Evolutionary conservation across 2,797 vertebrate species (phyloP).

Genomic region (Acipenser ruthenus): DNA sequence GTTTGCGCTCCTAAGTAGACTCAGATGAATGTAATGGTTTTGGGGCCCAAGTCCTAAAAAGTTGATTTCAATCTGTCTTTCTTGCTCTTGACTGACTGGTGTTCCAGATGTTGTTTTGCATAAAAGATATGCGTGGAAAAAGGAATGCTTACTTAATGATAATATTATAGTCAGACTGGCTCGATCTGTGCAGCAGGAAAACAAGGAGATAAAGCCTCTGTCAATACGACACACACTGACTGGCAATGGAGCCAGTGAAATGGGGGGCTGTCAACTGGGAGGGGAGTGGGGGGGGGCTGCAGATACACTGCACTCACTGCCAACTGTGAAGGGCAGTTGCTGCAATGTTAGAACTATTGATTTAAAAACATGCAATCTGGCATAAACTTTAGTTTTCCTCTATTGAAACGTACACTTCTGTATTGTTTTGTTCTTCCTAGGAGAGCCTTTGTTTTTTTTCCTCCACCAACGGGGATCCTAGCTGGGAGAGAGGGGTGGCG

Average conservation of each 20-base stretch:
- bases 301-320: constrained; percentile 21
- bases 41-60: neutral
- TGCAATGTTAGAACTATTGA: constrained; percentile 23
- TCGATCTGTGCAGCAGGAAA: constrained; percentile 50
- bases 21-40: neutral
- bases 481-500: too few relatives aligned
- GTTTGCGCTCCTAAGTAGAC: too few relatives aligned
- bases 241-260: constrained; percentile 40
- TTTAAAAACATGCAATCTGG: constrained; percentile 15
- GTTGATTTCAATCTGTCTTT: neutral
- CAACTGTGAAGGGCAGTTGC: constrained; percentile 36
- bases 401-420: too few relatives aligned
- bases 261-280: constrained; percentile 25
- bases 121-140: constrained; percentile 33
- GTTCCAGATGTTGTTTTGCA: constrained; percentile 64
- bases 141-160: constrained; percentile 47
- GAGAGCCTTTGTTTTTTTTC: too few relatives aligned
- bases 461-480: too few relatives aligned
- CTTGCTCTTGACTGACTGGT: constrained; percentile 27
- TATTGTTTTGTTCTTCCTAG: too few relatives aligned
- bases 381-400: too few relatives aligned
- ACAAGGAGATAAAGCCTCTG: constrained; percentile 48
- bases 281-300: constrained; percentile 19
- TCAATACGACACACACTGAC: constrained; percentile 31
- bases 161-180: constrained; percentile 54